phyloP scores from a whole-genome alignment of 2,888 invertebrate genomes.

The Arge pagana region DNA sequence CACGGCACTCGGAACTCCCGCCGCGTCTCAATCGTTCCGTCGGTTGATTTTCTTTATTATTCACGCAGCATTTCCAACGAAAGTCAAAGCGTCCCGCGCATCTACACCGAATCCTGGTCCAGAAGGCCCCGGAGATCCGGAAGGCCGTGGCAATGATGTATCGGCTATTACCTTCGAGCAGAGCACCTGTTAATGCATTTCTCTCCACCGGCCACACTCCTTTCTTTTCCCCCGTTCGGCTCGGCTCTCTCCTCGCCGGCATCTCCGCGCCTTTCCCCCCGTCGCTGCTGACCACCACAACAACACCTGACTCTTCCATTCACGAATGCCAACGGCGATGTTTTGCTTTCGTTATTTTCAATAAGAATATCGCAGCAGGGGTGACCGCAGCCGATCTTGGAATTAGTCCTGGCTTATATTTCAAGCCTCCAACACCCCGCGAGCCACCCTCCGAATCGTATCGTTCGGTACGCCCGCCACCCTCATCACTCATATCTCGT shows the following conservation, averaged over 20 bases:
- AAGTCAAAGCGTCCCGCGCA: slow-evolving; percentile 33
- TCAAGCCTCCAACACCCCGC: slow-evolving; percentile 25
- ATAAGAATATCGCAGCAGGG: slow-evolving; percentile 44
- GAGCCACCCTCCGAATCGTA: not conserved
- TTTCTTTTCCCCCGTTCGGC: slow-evolving; percentile 38
- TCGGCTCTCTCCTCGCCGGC: slow-evolving; percentile 16
- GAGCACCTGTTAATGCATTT: slow-evolving; percentile 52
- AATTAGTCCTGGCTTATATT: slow-evolving; percentile 38
- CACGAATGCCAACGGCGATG: slow-evolving; percentile 28
- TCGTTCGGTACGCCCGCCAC: not conserved
- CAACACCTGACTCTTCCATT: slow-evolving; percentile 28
- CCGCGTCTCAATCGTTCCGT: slow-evolving; percentile 7
- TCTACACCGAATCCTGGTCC: no score
- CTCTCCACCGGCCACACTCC: slow-evolving; percentile 38
- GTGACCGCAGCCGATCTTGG: slow-evolving; percentile 28
- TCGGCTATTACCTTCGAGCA: slow-evolving; percentile 47
- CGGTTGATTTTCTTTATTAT: slow-evolving; percentile 22
- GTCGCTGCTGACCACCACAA: slow-evolving; percentile 20
- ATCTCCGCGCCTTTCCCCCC: slow-evolving; percentile 10
- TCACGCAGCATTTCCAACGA: slow-evolving; percentile 21
- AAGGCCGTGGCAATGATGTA: slow-evolving; percentile 45
- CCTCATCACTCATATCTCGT: slow-evolving; percentile 5
- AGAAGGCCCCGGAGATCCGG: slow-evolving; percentile 31
- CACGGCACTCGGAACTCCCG: slow-evolving; percentile 3
- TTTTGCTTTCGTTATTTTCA: slow-evolving; percentile 44